Percentiles rank a stretch among this genome's conserved stretches.
These are phyloP conservation scores for Nomada fabriciana DNA, from an alignment of 2,888 invertebrate species.

Conservation along the genomic window DNA sequence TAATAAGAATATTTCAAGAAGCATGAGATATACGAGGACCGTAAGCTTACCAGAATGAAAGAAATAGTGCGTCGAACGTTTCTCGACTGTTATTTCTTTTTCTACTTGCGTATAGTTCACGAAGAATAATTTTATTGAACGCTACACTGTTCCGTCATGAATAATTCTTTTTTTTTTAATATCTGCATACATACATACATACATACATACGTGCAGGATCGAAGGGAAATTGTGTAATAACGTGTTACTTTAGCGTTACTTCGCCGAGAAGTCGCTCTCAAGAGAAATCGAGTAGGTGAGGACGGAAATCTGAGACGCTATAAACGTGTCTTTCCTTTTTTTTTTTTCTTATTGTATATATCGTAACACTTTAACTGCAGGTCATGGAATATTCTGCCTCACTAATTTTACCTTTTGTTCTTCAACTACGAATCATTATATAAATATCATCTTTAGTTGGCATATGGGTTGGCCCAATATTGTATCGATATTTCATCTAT, in stretches of 20 bases:
- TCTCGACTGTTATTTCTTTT: conserved; percentile 2
- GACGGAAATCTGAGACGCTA: background rate
- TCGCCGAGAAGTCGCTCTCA: background rate
- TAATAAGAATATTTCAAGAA: conserved; percentile 18
- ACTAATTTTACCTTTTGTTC: no score
- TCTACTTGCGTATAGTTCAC: conserved; percentile 9
- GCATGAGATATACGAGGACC: background rate
- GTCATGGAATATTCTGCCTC: no score
- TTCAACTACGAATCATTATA: no score
- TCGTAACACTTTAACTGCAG: no score
- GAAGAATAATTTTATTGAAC: background rate
- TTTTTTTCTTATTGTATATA: no score
- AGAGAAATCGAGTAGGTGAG: background rate
- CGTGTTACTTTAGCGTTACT: background rate
- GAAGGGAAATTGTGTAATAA: background rate
- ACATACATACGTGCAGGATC: background rate
- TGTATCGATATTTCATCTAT: no score
- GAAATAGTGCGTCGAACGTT: background rate
- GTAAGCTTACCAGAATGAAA: background rate
- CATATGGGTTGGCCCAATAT: no score
- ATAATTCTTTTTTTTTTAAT: background rate
- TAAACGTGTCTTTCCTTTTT: conserved; percentile 1
- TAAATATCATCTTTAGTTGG: no score
- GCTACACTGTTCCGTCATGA: background rate
- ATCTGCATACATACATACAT: background rate